These are phyloP conservation scores for Tolypeutes matacus DNA, from an alignment of 2,797 vertebrate species.

Conservation along the genomic window DNA sequence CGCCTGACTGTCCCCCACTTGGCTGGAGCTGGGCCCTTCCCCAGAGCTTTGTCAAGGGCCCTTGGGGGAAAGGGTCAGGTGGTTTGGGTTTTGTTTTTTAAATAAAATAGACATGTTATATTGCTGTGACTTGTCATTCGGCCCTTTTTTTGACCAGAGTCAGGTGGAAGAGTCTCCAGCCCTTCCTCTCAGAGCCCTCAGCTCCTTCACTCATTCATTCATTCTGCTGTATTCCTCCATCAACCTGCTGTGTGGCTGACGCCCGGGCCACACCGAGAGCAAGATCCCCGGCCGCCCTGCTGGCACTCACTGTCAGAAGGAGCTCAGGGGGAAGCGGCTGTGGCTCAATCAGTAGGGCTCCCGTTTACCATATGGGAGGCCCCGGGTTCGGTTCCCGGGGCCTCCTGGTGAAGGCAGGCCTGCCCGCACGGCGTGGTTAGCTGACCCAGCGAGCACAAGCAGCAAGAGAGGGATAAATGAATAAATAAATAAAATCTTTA, in stretches of 20 bases:
- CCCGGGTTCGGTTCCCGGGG: no score
- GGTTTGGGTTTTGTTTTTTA: slow-evolving; percentile 69
- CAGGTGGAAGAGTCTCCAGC: no score
- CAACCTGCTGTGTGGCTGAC: no score
- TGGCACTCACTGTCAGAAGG: neutral
- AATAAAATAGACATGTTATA: slow-evolving; percentile 84
- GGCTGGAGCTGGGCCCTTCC: slow-evolving; percentile 36
- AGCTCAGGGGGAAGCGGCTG: no score
- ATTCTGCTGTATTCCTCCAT: fast-evolving
- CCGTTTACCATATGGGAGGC: no score
- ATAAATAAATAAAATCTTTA: no score
- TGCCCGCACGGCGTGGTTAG: no score
- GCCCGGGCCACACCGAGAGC: neutral
- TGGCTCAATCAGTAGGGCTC: no score
- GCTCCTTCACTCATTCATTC: neutral
- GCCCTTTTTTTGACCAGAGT: neutral
- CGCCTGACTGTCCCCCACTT: neutral
- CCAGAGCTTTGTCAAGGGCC: neutral
- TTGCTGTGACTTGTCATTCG: slow-evolving; percentile 69
- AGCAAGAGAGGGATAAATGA: no score
- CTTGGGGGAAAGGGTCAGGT: slow-evolving; percentile 37
- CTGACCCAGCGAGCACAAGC: no score
- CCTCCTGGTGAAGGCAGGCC: no score
- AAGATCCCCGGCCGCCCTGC: neutral
- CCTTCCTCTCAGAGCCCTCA: fast-evolving